A percentile compares a stretch with the other conserved stretches of the same genome.
Evolutionary conservation across 1,140 invertebrate species (phyloP).

Genomic region (Papilio glaucus): DNA sequence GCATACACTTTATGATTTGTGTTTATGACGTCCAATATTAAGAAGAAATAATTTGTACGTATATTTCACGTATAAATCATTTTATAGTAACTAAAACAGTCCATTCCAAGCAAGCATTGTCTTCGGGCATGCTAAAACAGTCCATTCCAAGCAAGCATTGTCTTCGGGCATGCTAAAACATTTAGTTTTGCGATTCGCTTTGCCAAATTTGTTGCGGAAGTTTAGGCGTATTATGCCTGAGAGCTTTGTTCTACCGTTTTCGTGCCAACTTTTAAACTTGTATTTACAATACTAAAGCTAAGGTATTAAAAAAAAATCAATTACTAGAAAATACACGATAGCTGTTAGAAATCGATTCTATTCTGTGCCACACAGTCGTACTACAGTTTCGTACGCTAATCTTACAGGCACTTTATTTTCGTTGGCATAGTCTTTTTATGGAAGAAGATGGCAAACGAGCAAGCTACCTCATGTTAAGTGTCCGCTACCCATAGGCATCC

Average conservation of each 20-base stretch:
- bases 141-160: neutral
- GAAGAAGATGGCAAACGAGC: no score
- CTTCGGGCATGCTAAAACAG: neutral
- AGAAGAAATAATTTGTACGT: neutral
- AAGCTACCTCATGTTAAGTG: no score
- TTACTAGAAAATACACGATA: neutral
- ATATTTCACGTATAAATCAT: neutral
- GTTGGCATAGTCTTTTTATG: no score
- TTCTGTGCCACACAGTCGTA: neutral
- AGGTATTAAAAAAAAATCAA: neutral
- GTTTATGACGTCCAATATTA: neutral
- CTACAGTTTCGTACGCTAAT: no score
- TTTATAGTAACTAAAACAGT: neutral
- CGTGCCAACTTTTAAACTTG: constrained; percentile 11
- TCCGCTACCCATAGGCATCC: no score
- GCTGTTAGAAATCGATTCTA: neutral
- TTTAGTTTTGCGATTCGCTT: neutral
- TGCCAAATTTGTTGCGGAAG: constrained; percentile 5
- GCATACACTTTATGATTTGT: no score
- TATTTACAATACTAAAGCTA: neutral
- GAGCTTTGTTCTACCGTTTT: neutral
- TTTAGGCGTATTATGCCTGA: constrained; percentile 11
- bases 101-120: neutral
- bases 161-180: neutral
- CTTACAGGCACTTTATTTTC: no score